These are phyloP conservation scores for Ornithoptera priamus DNA, from an alignment of 2,888 invertebrate genomes.

Conservation along the genomic window DNA sequence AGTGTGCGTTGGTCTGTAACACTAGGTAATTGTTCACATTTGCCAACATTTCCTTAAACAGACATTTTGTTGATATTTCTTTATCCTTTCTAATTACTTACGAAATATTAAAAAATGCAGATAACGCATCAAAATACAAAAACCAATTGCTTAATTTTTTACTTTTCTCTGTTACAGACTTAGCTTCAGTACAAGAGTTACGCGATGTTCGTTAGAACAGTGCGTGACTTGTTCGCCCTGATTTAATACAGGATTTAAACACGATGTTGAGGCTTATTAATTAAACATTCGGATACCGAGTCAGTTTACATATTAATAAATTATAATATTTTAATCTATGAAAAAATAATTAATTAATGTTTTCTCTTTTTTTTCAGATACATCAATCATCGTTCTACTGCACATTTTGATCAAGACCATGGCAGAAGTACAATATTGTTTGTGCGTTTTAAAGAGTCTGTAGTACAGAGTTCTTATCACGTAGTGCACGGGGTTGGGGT, in stretches of 20 bases:
- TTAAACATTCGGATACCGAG: conserved; percentile 53
- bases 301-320: neutral
- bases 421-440: conserved; percentile 39
- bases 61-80: neutral
- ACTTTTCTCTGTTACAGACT: neutral
- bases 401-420: conserved; percentile 44
- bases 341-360: conserved; percentile 19
- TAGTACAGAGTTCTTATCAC: conserved; percentile 54
- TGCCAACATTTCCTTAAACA: neutral
- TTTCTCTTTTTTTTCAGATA: conserved; percentile 57
- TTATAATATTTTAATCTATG: neutral
- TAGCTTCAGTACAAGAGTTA: conserved; percentile 40
- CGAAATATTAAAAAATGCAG: neutral
- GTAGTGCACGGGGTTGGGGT: conserved; percentile 59
- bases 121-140: neutral
- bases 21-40: neutral
- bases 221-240: conserved; percentile 76
- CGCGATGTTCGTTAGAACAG: conserved; percentile 59
- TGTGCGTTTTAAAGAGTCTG: conserved; percentile 42
- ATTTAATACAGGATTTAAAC: conserved; percentile 69
- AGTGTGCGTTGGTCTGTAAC: neutral
- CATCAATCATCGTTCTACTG: conserved; percentile 34
- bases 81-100: neutral
- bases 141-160: neutral
- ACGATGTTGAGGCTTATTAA: conserved; percentile 59